A percentile compares a stretch with the other conserved stretches of the same genome.
Conservation (phyloP, 1,140 invertebrate genomes). For the Bombus pyrosoma region DNA sequence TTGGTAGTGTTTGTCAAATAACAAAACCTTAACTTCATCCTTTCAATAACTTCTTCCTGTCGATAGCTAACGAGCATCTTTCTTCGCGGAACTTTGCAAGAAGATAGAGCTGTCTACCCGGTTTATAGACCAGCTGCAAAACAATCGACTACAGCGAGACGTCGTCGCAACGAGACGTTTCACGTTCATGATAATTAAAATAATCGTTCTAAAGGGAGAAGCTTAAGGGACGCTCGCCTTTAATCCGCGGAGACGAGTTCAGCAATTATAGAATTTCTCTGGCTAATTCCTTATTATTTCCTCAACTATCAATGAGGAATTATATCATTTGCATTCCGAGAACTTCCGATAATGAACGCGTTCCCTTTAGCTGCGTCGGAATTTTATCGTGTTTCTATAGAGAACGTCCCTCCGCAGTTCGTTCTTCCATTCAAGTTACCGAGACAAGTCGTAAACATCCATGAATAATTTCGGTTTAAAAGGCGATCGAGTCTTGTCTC, state of each 20-base stretch:
- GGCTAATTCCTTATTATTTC: slow-evolving; percentile 4
- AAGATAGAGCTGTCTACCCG: background rate
- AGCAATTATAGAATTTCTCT: background rate
- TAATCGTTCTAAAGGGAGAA: background rate
- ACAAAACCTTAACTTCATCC: no score
- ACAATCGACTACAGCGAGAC: background rate
- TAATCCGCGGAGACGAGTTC: background rate
- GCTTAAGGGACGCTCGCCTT: slow-evolving; percentile 3
- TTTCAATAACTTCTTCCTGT: no score
- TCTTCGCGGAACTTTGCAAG: background rate
- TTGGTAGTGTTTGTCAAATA: no score
- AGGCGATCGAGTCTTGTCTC: background rate
- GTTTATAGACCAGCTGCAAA: background rate
- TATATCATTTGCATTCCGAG: background rate
- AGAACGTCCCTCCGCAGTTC: background rate
- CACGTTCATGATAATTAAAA: background rate
- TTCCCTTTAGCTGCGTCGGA: background rate
- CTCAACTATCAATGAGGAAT: background rate
- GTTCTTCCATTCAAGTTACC: background rate
- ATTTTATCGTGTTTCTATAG: slow-evolving; percentile 12
- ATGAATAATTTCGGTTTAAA: slow-evolving; percentile 22
- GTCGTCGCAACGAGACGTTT: background rate
- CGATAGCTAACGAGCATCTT: no score
- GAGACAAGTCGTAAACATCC: slow-evolving; percentile 12
- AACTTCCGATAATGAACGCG: slow-evolving; percentile 11